phyloP scores from a whole-genome alignment of 2,113 vertebrate species.

The Bufo bufo region DNA sequence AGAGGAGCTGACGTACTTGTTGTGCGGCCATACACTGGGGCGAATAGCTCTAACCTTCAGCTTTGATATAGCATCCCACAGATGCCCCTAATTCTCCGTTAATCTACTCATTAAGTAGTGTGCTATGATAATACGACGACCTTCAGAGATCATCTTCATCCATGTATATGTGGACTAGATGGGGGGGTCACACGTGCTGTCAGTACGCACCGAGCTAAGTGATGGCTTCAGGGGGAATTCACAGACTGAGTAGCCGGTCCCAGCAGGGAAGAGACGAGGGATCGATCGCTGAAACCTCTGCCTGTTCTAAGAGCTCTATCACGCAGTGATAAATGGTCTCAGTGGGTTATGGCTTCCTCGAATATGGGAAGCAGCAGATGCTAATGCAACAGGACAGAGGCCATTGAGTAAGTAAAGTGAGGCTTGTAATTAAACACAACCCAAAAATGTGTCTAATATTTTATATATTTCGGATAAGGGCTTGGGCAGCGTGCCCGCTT shows the following conservation, averaged over 20 bases:
- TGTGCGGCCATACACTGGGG: too few species aligned
- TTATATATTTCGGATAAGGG: neutral
- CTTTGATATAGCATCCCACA: too few species aligned
- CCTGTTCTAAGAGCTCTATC: neutral
- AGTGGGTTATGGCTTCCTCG: neutral
- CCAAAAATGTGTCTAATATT: constrained; percentile 2
- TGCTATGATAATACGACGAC: too few species aligned
- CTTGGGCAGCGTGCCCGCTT: neutral
- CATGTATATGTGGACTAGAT: neutral
- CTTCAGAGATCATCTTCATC: neutral
- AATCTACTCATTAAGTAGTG: too few species aligned
- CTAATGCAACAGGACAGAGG: constrained; percentile 9
- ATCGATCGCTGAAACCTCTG: constrained; percentile 7
- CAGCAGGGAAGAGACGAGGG: neutral
- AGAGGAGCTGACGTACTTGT: too few species aligned
- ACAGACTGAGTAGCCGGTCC: constrained; percentile 11
- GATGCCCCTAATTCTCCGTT: too few species aligned
- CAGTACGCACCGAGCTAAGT: neutral
- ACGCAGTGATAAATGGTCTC: constrained; percentile 1
- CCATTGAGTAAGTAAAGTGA: neutral
- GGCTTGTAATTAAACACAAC: neutral
- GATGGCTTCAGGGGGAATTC: constrained; percentile 28
- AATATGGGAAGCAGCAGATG: neutral
- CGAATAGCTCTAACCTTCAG: too few species aligned
- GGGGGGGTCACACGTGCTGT: neutral